Evolutionary conservation across 2,797 vertebrate species (phyloP).

Genomic region (Sebastolobus alascanus): DNA sequence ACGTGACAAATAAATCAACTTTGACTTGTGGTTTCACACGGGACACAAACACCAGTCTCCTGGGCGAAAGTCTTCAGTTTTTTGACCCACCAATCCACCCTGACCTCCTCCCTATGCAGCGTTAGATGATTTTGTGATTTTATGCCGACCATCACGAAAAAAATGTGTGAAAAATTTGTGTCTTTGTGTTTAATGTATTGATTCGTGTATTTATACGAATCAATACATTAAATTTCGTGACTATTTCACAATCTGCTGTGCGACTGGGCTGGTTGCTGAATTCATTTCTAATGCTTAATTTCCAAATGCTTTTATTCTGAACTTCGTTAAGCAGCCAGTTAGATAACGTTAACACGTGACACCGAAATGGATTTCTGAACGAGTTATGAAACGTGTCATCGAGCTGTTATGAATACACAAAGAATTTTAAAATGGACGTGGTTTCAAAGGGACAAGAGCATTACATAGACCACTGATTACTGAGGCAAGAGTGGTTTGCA

Average conservation of each 20-base stretch:
- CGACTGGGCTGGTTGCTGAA: background rate
- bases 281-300: constrained; percentile 17
- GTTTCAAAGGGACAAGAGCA: constrained; percentile 45
- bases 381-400: constrained; percentile 40
- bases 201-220: no score
- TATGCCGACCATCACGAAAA: background rate
- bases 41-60: background rate
- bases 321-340: background rate
- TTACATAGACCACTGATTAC: constrained; percentile 35
- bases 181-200: no score
- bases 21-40: background rate
- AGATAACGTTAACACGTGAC: constrained; percentile 7
- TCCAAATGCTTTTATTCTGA: constrained; percentile 8
- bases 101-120: background rate
- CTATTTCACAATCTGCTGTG: background rate
- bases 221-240: background rate
- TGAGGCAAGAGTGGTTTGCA: constrained; percentile 23
- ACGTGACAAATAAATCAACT: background rate
- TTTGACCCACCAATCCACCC: background rate
- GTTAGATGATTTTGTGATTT: background rate
- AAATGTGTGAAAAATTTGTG: background rate
- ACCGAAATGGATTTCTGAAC: constrained; percentile 16
- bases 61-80: background rate
- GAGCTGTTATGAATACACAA: constrained; percentile 40
- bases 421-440: constrained; percentile 41